Base-by-base conservation (phyloP, 2,797 vertebrate species). In the Anguilla megastoma region DNA sequence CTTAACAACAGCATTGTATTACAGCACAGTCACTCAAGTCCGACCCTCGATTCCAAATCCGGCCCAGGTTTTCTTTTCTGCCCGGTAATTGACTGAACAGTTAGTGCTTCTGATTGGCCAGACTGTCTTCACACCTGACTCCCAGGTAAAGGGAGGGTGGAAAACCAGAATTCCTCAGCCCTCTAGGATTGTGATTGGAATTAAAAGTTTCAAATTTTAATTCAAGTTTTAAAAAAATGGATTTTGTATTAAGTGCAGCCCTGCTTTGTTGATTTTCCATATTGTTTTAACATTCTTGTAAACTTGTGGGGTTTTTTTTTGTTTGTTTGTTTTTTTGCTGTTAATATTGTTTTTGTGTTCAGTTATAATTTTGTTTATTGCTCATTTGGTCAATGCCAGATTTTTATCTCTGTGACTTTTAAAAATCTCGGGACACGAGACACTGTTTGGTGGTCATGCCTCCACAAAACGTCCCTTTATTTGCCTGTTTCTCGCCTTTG, bases 401-500 rank as follows among this genome's bases (percentile, higher is more conserved):
- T n/a, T 6, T 69, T 69, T n/a, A 69, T 69, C n/a, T n/a, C 24
- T 27, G 9, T 69, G 63, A 69, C n/a, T n/a, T 69, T 69, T 27
- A 27, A 8, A 63, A 18, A 63, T 63, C 60, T 3, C 1, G 33
- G 33, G 71, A 76, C 71, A 76, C 33, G 71, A 76, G 71, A 21
- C 71, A 1, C 12, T 21, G 30, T 41, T 41, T 69, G 74, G 66
- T 85, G 83, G 86, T 74, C 30, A n/a, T 27, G 33, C 30, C 52
- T 79, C 79, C 90, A 93, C 92, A 93, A 92, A 90, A 84, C 87
- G n/a, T 33, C 82, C 58, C 71, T 92, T 93, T 80, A 89, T 86
- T 54, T 36, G 87, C 85, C 3, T 69, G 27, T n/a, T 33, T 16
- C 45, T 7, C 58, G 21, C 21, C 71, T 84, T 82, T 45, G 36